These are phyloP conservation scores for Timema podura DNA, from an alignment of 2,888 invertebrate species.

Conservation along the genomic window DNA sequence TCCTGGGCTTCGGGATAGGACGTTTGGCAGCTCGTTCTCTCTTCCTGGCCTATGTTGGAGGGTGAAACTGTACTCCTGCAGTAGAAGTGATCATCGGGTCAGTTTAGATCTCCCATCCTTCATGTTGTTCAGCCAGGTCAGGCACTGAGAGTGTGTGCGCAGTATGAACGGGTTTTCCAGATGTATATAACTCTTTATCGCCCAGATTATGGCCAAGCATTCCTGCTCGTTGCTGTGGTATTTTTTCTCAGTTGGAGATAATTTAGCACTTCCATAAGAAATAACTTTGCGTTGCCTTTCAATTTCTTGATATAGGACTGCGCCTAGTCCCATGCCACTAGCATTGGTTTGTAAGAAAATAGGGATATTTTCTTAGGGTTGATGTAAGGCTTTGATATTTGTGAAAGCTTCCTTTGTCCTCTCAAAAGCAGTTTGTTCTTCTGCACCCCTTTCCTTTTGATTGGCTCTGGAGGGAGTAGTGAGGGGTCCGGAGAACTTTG, in stretches of 20 bases:
- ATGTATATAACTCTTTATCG: background rate
- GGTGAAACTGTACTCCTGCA: background rate
- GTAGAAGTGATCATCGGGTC: too few species aligned
- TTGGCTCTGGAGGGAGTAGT: too few species aligned
- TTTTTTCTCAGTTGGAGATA: background rate
- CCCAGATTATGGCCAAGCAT: background rate
- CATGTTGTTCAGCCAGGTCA: too few species aligned
- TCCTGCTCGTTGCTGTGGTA: slow-evolving; percentile 5
- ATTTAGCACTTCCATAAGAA: background rate
- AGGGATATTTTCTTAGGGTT: background rate
- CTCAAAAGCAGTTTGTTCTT: background rate
- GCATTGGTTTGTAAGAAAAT: background rate
- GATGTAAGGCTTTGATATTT: slow-evolving; percentile 11
- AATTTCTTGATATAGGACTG: background rate
- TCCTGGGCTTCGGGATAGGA: background rate
- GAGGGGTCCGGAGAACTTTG: too few species aligned
- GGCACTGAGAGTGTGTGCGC: background rate
- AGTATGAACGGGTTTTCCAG: background rate
- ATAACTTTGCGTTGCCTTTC: background rate
- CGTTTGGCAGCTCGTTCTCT: background rate
- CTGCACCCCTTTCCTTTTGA: too few species aligned
- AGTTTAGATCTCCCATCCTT: too few species aligned
- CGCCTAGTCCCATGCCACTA: background rate
- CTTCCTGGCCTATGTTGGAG: background rate
- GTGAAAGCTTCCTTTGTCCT: too few species aligned